Evolutionary conservation across 2,888 invertebrate species (phyloP).

Genomic region (Heterodera filipjevi): DNA sequence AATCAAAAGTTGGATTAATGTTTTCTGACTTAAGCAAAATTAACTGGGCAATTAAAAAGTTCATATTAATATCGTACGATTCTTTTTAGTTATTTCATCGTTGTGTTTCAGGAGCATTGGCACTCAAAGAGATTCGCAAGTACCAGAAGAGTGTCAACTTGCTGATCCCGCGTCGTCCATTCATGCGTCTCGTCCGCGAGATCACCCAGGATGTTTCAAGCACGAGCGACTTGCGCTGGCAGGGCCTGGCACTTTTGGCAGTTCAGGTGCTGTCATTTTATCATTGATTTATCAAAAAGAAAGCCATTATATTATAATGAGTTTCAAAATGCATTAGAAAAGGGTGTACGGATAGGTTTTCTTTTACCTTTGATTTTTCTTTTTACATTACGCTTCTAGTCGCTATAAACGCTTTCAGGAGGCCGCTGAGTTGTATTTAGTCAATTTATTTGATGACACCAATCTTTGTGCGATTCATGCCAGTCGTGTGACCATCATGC

Average conservation of each 20-base stretch:
- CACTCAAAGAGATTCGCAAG: slow-evolving; percentile 30
- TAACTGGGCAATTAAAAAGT: too few relatives aligned
- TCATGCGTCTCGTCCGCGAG: slow-evolving; percentile 31
- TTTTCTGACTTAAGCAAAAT: too few relatives aligned
- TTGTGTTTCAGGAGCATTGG: slow-evolving; percentile 28
- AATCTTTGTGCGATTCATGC: slow-evolving; percentile 29
- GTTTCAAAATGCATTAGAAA: too few relatives aligned
- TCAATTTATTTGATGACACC: slow-evolving; percentile 33
- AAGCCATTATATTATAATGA: too few relatives aligned
- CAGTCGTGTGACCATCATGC: slow-evolving; percentile 26
- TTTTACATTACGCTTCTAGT: too few relatives aligned
- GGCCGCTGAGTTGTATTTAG: slow-evolving; percentile 30
- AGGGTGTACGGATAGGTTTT: too few relatives aligned
- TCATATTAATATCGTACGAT: too few relatives aligned
- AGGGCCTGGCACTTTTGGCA: slow-evolving; percentile 2
- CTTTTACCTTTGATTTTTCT: not conserved
- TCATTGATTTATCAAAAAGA: too few relatives aligned
- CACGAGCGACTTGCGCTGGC: not conserved
- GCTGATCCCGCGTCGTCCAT: slow-evolving; percentile 33
- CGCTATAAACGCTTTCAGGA: slow-evolving; percentile 31
- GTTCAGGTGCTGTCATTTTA: slow-evolving; percentile 13
- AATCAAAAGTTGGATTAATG: too few relatives aligned
- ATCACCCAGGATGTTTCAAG: not conserved
- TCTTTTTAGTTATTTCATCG: not conserved
- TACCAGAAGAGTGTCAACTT: slow-evolving; percentile 29